Conservation (phyloP, 2,797 vertebrate species). For the Orientallactaga sibirica region DNA sequence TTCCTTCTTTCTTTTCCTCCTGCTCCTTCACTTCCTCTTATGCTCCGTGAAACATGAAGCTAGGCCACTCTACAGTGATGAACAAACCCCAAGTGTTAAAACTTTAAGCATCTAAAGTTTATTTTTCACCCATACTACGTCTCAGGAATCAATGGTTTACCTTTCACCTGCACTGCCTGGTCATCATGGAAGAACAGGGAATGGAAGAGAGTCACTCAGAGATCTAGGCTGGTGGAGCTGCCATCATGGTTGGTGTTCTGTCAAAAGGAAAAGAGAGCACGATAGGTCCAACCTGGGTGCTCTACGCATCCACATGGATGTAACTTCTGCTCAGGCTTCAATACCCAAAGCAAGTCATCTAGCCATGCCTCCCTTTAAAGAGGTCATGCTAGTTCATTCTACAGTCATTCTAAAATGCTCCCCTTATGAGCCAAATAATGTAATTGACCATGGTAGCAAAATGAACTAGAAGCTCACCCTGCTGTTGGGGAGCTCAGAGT, state of each 20-base stretch:
- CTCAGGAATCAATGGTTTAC: background rate
- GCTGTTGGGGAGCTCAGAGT: background rate
- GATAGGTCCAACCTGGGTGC: background rate
- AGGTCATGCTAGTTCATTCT: background rate
- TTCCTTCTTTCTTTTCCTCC: background rate
- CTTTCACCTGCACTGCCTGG: background rate
- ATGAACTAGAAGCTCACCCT: background rate
- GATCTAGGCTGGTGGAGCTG: background rate
- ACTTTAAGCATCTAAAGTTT: background rate
- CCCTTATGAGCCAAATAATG: background rate
- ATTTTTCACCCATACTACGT: background rate
- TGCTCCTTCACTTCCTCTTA: background rate
- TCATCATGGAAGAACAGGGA: background rate
- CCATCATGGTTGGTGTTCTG: background rate
- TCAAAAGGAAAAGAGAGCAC: background rate
- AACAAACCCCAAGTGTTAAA: background rate
- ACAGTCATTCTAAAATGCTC: background rate
- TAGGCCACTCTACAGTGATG: background rate
- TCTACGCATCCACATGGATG: background rate
- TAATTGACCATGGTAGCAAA: background rate
- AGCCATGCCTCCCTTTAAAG: constrained; percentile 27
- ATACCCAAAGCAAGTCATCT: background rate
- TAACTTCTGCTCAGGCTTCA: background rate
- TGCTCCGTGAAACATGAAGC: background rate
- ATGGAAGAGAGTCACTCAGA: background rate